phyloP scores from a whole-genome alignment of 2,888 invertebrate genomes.

The Mactromeris polynyma region DNA sequence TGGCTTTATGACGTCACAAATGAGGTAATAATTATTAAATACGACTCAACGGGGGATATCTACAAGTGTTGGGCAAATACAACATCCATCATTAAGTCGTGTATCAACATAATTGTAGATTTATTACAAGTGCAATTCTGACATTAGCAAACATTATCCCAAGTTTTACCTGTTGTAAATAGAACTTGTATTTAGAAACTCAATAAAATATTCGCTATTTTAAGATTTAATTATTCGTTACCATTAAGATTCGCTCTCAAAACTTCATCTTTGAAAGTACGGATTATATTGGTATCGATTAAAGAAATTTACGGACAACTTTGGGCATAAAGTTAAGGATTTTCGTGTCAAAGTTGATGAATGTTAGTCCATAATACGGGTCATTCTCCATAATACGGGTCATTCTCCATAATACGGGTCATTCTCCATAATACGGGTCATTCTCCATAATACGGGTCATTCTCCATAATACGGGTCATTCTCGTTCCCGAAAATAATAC shows the following conservation, averaged over 20 bases:
- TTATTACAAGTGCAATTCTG: background rate
- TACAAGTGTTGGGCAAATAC: background rate
- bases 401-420: no score
- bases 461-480: no score
- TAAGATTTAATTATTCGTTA: background rate
- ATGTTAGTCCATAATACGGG: background rate
- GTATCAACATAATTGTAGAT: background rate
- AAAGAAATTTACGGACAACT: background rate
- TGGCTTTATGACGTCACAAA: background rate
- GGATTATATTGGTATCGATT: background rate
- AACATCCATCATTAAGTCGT: background rate
- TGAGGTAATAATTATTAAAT: background rate
- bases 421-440: no score
- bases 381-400: no score
- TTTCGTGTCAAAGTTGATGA: background rate
- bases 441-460: no score
- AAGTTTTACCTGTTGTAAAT: background rate
- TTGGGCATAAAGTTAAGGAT: background rate
- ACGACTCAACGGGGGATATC: background rate
- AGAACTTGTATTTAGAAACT: background rate
- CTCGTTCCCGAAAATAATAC: no score
- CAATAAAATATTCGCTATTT: background rate
- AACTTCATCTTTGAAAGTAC: background rate
- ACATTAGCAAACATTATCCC: background rate
- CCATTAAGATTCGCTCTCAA: background rate